Evolutionary conservation across 2,888 invertebrate genomes (phyloP), one percentile per base, ranked within the genome.

Genomic region (Oscheius sp.): DNA sequence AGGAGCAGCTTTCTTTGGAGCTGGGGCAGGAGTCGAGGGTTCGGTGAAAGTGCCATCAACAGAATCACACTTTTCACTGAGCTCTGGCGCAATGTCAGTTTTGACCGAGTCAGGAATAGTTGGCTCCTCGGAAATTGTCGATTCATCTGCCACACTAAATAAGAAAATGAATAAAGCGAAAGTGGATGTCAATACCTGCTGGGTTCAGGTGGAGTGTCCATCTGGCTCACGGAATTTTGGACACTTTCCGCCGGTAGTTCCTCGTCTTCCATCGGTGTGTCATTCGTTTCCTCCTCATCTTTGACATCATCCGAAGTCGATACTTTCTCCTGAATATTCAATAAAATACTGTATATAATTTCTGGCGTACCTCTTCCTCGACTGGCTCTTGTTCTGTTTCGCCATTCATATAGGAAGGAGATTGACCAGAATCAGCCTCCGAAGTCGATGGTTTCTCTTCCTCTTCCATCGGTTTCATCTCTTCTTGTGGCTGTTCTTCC

Each of bases 1-100:
- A 6, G 46, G 21, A 6, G 18, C 29, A 6, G 13, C n/a, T 41
- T 69, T 69, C 63, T 63, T 63, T 21, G 27, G 21, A 43, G 63
- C 56, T 3, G 35, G 35, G 35, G 35, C 35, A 13, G 41, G 58
- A 16, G 79, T 75, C 0, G 79, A 80, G 1, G 80, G 80, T 53
- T 80, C 80, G 0, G 77, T 77, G 75, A 80, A 80, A 3, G 46
- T 49, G 3, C 74, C 76, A 23, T 79, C 76, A 21, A 73, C 18
- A 13, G 72, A 63, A 12, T 72, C 72, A 5, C 52, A 41, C 0
- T 29, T 72, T 16, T 61, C 63, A 9, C 52, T 52, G 9, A 21
- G 27, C 58, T 53, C 58, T 25, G 56, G 69, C 1, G 46, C 43
- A 0, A 43, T 45, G 13, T 70, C 70, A 25, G 43, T 69, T 25